Conservation (phyloP, 2,113 vertebrate species). For the Asarcornis scutulata region DNA sequence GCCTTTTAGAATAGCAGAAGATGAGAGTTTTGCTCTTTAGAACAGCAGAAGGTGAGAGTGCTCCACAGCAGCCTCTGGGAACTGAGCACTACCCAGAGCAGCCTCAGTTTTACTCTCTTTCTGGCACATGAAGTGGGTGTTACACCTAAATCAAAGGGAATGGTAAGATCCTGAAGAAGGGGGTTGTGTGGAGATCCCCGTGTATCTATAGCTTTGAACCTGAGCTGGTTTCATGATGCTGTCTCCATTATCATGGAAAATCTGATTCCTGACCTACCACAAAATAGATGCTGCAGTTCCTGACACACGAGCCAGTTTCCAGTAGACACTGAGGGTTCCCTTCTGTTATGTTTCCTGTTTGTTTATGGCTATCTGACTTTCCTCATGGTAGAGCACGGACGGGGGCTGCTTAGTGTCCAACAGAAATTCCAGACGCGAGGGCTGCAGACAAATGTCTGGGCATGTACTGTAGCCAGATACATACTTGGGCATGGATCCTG, state of each 20-base stretch:
- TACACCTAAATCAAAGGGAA: background rate
- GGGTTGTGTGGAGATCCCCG: background rate
- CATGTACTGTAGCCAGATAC: constrained; percentile 37
- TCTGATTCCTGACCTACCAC: background rate
- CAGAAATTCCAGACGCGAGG: constrained; percentile 10
- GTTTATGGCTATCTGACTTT: constrained; percentile 47
- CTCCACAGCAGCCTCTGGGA: background rate
- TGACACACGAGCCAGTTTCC: background rate
- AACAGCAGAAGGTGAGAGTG: background rate
- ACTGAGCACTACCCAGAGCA: background rate
- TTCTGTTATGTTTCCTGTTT: constrained; percentile 19
- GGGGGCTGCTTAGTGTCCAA: constrained; percentile 38
- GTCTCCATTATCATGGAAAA: background rate
- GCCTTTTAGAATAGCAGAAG: background rate
- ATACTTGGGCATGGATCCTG: constrained; percentile 37
- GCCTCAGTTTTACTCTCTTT: background rate
- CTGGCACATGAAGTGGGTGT: background rate
- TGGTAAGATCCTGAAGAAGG: background rate
- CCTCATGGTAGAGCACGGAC: background rate
- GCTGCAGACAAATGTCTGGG: constrained; percentile 59
- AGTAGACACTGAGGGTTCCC: constrained; percentile 30
- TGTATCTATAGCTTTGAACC: background rate
- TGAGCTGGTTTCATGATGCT: background rate
- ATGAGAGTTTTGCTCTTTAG: background rate
- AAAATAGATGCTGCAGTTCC: background rate